phyloP scores from a whole-genome alignment of 2,797 vertebrate genomes.

The Thalassophryne amazonica region DNA sequence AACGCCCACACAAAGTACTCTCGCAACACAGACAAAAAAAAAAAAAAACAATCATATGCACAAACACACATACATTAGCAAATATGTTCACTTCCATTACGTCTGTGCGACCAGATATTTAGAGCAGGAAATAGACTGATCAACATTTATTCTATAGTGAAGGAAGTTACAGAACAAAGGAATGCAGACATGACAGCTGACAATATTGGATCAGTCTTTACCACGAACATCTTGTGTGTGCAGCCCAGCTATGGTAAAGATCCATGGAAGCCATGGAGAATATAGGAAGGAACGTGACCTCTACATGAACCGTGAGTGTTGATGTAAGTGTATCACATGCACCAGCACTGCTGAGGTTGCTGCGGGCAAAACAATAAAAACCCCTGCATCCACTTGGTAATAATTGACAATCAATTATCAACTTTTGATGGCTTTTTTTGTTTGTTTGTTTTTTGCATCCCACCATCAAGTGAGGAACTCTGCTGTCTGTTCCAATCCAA shows the following conservation, averaged over 20 bases:
- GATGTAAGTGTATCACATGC: slow-evolving; percentile 84
- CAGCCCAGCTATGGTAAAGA: slow-evolving; percentile 82
- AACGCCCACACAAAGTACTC: slow-evolving; percentile 20
- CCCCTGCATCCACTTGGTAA: slow-evolving; percentile 53
- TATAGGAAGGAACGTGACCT: slow-evolving; percentile 71
- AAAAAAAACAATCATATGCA: slow-evolving; percentile 27
- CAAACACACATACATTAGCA: slow-evolving; percentile 39
- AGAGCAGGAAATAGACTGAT: slow-evolving; percentile 30
- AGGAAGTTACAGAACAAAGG: slow-evolving; percentile 61
- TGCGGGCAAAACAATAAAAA: slow-evolving; percentile 74
- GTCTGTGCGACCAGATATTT: slow-evolving; percentile 52
- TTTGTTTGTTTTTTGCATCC: slow-evolving; percentile 46
- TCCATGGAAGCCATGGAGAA: slow-evolving; percentile 73
- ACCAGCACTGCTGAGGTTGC: slow-evolving; percentile 80
- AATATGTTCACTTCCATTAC: slow-evolving; percentile 51
- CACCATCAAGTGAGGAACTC: slow-evolving; percentile 39
- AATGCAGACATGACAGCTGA: slow-evolving; percentile 81
- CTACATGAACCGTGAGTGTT: slow-evolving; percentile 82
- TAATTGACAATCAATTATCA: slow-evolving; percentile 43
- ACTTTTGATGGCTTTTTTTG: slow-evolving; percentile 12
- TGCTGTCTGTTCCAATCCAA: slow-evolving; percentile 60
- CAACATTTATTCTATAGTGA: slow-evolving; percentile 54
- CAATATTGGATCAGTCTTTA: slow-evolving; percentile 80
- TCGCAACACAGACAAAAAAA: slow-evolving; percentile 24
- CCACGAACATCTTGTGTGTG: slow-evolving; percentile 64